Base-by-base conservation (phyloP, 35 echinoderm and acorn worm species). In the Strongylocentrotus purpuratus region DNA sequence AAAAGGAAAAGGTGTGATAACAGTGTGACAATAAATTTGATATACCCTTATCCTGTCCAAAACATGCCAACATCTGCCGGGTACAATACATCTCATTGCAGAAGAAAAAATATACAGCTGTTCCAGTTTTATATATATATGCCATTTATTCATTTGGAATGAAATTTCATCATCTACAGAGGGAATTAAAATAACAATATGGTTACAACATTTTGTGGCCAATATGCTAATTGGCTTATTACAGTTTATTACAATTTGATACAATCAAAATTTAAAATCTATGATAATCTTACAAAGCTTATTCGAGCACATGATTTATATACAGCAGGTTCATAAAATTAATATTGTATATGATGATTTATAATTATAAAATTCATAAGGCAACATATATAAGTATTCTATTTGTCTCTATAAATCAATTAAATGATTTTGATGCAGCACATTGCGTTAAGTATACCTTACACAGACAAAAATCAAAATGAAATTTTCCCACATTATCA, bases 101-200 rank as follows among this genome's bases (percentile, higher is more conserved):
- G 17, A 59, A 9, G 9, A n/a, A 2, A 28, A 78, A 3, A 25
- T 2, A 7, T n/a, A 8, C 65, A n/a, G 4, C 20, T 78, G 50
- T 78, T 78, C 20, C 20, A 78, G 65, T 78, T 78, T 28, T n/a
- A 78, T 78, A 78, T 78, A 78, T 78, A 78, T 78, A 4, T 78
- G 65, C 65, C 65, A 78, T 78, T 78, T 78, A 78, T 78, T 78
- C 25, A 78, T 78, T 78, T 78, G 65, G 65, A 78, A 78, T 78
- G 65, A 78, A 78, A 78, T n/a, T 7, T 78, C 65, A 8, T 78
- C 65, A n/a, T 28, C 65, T 28, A 78, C 65, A 78, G 28, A 22
- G 18, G 22, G 20, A 78, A 78, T 7, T n/a, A 78, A 78, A 71
- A 78, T 8, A n/a, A 28, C 7, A 28, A 15, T 25, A 28, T 70